Evolutionary conservation across 2,888 invertebrate genomes (phyloP).

Genomic region (Drosophila subsilvestris): DNA sequence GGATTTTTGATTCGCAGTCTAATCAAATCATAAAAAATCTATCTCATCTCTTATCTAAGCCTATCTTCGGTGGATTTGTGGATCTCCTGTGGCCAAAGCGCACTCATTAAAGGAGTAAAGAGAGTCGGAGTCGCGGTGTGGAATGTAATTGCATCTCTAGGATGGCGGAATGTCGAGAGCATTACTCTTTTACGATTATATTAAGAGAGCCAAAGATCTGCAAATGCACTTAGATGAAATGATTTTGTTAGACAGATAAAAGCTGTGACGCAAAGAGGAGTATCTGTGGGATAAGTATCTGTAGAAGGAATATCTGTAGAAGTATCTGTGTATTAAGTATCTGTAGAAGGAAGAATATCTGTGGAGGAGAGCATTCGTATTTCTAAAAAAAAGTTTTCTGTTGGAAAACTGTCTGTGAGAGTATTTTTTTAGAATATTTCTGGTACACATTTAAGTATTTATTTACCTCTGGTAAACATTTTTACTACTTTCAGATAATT

Average conservation of each 20-base stretch:
- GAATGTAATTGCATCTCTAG: slow-evolving; percentile 36
- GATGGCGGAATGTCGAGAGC: slow-evolving; percentile 33
- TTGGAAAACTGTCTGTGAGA: no score
- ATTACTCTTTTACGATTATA: slow-evolving; percentile 38
- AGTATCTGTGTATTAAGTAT: no score
- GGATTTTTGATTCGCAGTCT: slow-evolving; percentile 16
- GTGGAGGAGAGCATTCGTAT: no score
- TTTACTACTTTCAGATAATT: neutral
- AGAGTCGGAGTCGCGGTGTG: neutral
- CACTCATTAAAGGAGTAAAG: slow-evolving; percentile 21
- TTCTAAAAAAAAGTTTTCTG: no score
- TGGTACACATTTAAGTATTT: no score
- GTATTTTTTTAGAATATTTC: neutral
- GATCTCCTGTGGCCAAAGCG: slow-evolving; percentile 1
- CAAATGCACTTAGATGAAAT: slow-evolving; percentile 33
- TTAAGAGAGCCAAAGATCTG: slow-evolving; percentile 17
- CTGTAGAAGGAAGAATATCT: no score
- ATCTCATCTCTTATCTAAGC: slow-evolving; percentile 5
- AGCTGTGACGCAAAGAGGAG: neutral
- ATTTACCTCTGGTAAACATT: neutral
- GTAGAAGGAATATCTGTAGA: no score
- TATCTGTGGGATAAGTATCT: no score
- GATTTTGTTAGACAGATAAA: slow-evolving; percentile 12
- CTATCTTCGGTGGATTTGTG: slow-evolving; percentile 14
- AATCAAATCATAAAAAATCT: slow-evolving; percentile 40